Evolutionary conservation across 2,888 invertebrate species (phyloP).

Genomic region (Troides helena): DNA sequence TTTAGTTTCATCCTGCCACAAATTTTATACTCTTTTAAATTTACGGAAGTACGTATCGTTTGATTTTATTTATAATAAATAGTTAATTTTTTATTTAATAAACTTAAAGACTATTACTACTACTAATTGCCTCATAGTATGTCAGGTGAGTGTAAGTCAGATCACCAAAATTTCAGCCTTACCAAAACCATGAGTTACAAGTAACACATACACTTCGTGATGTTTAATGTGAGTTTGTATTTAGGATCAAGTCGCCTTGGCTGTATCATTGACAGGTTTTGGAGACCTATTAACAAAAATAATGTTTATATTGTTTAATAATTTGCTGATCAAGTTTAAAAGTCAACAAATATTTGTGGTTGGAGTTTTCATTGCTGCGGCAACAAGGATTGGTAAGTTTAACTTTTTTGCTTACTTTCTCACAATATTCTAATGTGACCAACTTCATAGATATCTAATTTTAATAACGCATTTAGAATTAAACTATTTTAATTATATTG

Average conservation of each 20-base stretch:
- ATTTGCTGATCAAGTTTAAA: conserved; percentile 73
- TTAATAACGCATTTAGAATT: no score
- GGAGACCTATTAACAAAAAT: conserved; percentile 83
- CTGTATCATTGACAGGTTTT: conserved; percentile 81
- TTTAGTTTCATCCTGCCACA: conserved; percentile 79
- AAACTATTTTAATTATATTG: neutral
- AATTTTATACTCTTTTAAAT: conserved; percentile 74
- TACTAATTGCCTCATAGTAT: neutral
- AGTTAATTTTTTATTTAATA: neutral
- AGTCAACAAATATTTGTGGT: conserved; percentile 81
- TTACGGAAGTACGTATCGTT: conserved; percentile 54
- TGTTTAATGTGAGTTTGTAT: conserved; percentile 34
- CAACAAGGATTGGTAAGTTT: conserved; percentile 81
- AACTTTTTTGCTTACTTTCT: neutral
- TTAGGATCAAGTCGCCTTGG: conserved; percentile 79
- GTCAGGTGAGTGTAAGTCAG: no score
- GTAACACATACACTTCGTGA: neutral
- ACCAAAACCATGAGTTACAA: neutral
- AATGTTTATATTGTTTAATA: conserved; percentile 77
- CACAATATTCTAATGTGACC: no score
- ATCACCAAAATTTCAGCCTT: neutral
- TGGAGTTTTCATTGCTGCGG: conserved; percentile 79
- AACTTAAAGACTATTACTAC: no score
- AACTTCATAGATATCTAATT: no score
- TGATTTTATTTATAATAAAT: neutral